These are phyloP conservation scores for Lates japonicus DNA, from an alignment of 2,797 vertebrate species.

Conservation along the genomic window DNA sequence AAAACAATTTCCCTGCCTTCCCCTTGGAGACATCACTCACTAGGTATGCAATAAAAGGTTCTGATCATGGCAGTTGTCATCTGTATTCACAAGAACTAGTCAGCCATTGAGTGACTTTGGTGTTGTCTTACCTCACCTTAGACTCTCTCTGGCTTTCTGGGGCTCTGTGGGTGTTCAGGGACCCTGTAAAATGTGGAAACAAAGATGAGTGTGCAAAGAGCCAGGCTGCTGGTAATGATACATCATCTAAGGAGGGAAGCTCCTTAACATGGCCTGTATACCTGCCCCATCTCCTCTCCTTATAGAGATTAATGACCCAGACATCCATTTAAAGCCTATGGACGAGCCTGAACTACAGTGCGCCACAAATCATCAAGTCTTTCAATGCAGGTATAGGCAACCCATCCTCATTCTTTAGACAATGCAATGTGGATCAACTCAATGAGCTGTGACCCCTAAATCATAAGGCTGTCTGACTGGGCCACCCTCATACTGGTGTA, in stretches of 20 bases:
- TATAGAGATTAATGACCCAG: constrained; percentile 70
- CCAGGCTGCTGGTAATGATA: constrained; percentile 29
- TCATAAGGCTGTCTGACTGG: constrained; percentile 1
- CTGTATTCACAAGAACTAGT: constrained; percentile 39
- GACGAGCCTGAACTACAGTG: constrained; percentile 23
- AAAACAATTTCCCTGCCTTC: constrained; percentile 15
- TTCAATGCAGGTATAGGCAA: constrained; percentile 28
- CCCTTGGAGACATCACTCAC: constrained; percentile 17
- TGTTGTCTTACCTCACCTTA: constrained; percentile 9
- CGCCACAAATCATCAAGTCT: constrained; percentile 49
- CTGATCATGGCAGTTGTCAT: constrained; percentile 36
- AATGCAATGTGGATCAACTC: constrained; percentile 37
- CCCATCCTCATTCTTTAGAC: constrained; percentile 41
- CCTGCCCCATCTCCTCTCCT: constrained; percentile 42
- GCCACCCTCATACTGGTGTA: neutral
- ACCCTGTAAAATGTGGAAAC: constrained; percentile 46
- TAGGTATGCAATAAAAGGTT: constrained; percentile 21
- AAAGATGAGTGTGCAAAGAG: constrained; percentile 36
- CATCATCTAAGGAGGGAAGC: constrained; percentile 30
- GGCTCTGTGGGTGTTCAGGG: constrained; percentile 31
- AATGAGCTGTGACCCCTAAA: constrained; percentile 45
- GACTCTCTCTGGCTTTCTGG: constrained; percentile 5
- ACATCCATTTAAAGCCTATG: constrained; percentile 35
- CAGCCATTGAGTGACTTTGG: constrained; percentile 41
- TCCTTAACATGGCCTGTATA: constrained; percentile 46